Conservation (phyloP, 2,113 vertebrate genomes). For the Menidia beryllina region DNA sequence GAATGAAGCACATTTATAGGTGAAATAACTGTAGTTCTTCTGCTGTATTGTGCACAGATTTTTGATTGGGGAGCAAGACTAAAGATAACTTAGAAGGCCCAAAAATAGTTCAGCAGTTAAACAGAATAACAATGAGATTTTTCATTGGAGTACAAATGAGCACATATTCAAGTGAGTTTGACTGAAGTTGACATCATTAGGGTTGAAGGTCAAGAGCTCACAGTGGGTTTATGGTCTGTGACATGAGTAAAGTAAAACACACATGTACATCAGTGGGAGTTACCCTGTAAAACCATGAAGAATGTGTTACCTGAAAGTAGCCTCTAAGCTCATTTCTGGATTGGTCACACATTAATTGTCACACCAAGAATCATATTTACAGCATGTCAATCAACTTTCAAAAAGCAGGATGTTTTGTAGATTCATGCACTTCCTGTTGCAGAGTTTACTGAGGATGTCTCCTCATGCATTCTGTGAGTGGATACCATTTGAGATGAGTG, state of each 20-base stretch:
- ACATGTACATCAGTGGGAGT: constrained; percentile 52
- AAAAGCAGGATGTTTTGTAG: constrained; percentile 65
- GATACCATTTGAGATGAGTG: constrained; percentile 64
- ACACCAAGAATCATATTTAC: constrained; percentile 31
- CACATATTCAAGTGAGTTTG: constrained; percentile 13
- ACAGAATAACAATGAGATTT: neutral
- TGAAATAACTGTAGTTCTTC: too few relatives aligned
- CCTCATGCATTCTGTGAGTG: constrained; percentile 63
- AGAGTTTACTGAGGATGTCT: constrained; percentile 57
- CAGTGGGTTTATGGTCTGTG: constrained; percentile 53
- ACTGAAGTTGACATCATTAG: constrained; percentile 56
- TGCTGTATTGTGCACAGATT: too few relatives aligned
- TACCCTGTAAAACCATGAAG: constrained; percentile 48
- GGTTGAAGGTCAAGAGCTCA: constrained; percentile 54
- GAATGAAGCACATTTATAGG: too few relatives aligned
- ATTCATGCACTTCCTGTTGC: constrained; percentile 66
- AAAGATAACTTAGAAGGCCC: too few relatives aligned
- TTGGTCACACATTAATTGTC: constrained; percentile 48
- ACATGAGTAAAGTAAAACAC: constrained; percentile 56
- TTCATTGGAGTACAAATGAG: neutral
- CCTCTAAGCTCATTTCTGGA: constrained; percentile 9
- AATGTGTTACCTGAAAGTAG: constrained; percentile 16
- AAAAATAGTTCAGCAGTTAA: too few relatives aligned
- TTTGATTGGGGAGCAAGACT: too few relatives aligned
- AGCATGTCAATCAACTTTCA: constrained; percentile 55